Evolutionary conservation across 1,140 invertebrate species (phyloP), one percentile per base, ranked within the genome.

Genomic region (Drosophila varians): DNA sequence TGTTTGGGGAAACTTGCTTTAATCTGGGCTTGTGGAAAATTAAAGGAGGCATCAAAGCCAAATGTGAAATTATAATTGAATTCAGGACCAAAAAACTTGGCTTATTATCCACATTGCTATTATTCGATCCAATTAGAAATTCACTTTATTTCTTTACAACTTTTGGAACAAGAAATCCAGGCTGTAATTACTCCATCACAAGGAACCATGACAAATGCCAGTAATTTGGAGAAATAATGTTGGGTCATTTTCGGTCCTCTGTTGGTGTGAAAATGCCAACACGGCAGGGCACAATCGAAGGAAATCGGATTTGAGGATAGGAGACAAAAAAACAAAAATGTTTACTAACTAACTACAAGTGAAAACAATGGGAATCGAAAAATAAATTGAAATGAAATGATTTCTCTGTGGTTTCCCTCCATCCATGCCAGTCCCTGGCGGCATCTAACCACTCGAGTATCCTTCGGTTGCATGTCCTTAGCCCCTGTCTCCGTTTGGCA

Each of bases 321-420:
- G 12, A 36, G 18, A 14, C n/a, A 21, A 21, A 68, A 47, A 62
- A 74, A 12, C 34, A 47, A 69, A 7, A 60, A 49, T 52, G 31
- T 65, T 21, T 8, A 16, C 40, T 34, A 68, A 16, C 40, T 34
- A 68, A 56, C 51, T 46, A 68, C 40, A 56, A 74, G 48, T 62
- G 69, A 83, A 83, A 78, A 79, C 79, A 84, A 70, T 84, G 70
- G 14, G 75, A 86, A 84, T 83, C 70, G 60, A 77, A 84, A 83
- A 79, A 84, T 84, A 83, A 83, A 83, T 83, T 83, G 79, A 83
- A 75, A 73, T 75, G 79, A 83, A 79, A 77, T 83, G 79, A 83
- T 83, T 84, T 84, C 71, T 79, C 61, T 75, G 49, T 61, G 49
- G 43, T 36, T 49, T 62, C 45, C n/a, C n/a, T 36, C 21, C 26